A percentile compares a stretch with the other conserved stretches of the same genome.
phyloP scores from a whole-genome alignment of 2,888 invertebrate species.

The Clanis bilineata region DNA sequence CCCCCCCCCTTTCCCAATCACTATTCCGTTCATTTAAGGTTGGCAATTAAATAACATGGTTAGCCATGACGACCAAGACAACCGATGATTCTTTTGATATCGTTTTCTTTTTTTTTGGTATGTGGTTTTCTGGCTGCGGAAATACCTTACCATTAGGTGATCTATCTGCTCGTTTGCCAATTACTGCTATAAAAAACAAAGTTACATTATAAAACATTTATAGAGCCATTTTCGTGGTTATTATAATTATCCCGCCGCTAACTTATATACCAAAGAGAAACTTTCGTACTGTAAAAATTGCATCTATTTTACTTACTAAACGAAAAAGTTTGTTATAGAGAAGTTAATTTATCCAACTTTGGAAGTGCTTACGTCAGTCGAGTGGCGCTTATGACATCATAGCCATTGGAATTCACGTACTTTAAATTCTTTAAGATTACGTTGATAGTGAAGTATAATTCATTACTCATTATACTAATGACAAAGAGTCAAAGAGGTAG shows the following conservation, averaged over 20 bases:
- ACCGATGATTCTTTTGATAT: no score
- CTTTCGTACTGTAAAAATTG: neutral
- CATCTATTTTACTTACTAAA: neutral
- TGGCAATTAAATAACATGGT: no score
- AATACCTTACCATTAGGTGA: no score
- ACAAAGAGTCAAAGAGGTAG: neutral
- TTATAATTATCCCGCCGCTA: neutral
- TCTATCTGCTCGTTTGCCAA: no score
- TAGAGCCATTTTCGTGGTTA: neutral
- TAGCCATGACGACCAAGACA: no score
- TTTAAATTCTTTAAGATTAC: neutral
- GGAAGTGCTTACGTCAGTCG: conserved; percentile 3
- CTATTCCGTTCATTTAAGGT: no score
- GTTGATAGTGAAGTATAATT: neutral
- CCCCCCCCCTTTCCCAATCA: no score
- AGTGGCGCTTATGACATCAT: neutral
- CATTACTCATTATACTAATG: neutral
- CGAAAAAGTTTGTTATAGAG: neutral
- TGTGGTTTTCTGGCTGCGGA: no score
- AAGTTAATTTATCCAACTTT: neutral
- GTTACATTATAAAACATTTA: neutral
- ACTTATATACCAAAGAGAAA: neutral
- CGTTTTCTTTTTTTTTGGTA: no score
- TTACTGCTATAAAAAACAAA: no score
- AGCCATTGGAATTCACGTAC: neutral